Evolutionary conservation across 2,797 vertebrate species (phyloP).

Genomic region (Coluber constrictor): DNA sequence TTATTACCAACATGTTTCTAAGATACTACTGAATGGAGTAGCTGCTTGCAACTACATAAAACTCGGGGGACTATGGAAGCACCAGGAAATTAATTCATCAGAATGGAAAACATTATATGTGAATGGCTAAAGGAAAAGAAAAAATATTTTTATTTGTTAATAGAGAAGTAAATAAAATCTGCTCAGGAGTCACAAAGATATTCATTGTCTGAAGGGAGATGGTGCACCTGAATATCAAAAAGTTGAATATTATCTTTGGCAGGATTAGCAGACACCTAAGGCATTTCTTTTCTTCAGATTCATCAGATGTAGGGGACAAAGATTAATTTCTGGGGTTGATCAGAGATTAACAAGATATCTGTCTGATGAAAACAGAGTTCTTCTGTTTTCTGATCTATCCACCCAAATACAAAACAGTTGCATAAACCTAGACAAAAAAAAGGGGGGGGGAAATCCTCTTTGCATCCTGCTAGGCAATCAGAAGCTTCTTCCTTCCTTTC

Average conservation of each 20-base stretch:
- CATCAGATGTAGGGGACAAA: accelerated
- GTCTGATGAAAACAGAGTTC: conserved; percentile 40
- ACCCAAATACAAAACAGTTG: conserved; percentile 41
- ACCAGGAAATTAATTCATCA: background rate
- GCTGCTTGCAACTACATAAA: background rate
- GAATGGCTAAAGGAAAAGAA: background rate
- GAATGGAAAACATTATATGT: background rate
- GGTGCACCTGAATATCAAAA: background rate
- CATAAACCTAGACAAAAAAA: background rate
- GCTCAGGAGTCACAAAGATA: accelerated
- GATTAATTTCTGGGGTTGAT: background rate
- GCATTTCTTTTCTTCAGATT: background rate
- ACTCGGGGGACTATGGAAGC: background rate
- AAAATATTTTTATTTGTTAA: background rate
- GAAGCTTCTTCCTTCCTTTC: background rate
- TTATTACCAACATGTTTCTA: background rate
- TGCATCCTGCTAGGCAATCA: conserved; percentile 13
- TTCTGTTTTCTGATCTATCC: conserved; percentile 48
- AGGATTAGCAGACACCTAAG: background rate
- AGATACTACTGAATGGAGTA: background rate
- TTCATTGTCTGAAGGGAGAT: background rate
- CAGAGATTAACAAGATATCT: conserved; percentile 45
- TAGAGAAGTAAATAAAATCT: background rate
- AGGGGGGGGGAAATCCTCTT: conserved; percentile 57
- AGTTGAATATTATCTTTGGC: background rate